Evolutionary conservation across 2,888 invertebrate genomes (phyloP).

Genomic region (Drosophila mulleri): DNA sequence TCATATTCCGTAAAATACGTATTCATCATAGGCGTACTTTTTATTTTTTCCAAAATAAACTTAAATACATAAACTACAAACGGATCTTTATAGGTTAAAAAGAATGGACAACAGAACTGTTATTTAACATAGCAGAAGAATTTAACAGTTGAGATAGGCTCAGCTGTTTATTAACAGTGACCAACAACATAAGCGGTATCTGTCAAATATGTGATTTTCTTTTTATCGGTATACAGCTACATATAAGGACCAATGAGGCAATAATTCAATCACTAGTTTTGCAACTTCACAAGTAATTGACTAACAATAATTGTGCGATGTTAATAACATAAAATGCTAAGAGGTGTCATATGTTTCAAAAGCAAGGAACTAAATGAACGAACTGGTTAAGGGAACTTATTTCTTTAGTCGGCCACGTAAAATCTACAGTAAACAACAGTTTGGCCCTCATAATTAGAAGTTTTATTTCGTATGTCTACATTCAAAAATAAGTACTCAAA

Average conservation of each 20-base stretch:
- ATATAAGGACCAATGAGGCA: not conserved
- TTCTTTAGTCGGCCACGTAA: constrained; percentile 46
- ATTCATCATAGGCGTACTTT: constrained; percentile 54
- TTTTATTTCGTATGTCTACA: constrained; percentile 10
- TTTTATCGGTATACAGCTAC: not conserved
- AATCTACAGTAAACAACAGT: constrained; percentile 35
- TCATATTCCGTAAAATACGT: constrained; percentile 91
- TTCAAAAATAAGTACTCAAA: constrained; percentile 1
- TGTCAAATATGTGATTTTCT: not conserved
- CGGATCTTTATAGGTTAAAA: constrained; percentile 43
- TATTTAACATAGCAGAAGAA: not conserved
- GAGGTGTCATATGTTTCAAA: not conserved
- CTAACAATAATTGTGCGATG: not conserved
- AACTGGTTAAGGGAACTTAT: constrained; percentile 1
- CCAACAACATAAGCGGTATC: too few relatives aligned
- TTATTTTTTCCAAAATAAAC: not conserved
- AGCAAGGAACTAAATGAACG: constrained; percentile 10
- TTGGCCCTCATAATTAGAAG: not conserved
- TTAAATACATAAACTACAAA: not conserved
- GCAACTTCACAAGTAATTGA: too few relatives aligned
- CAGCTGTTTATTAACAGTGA: not conserved
- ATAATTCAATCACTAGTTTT: not conserved
- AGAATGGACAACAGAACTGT: not conserved
- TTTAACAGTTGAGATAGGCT: not conserved
- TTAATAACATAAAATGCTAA: constrained; percentile 18